Conservation (phyloP, 1,140 invertebrate genomes). For the Sarcophaga bullata region DNA sequence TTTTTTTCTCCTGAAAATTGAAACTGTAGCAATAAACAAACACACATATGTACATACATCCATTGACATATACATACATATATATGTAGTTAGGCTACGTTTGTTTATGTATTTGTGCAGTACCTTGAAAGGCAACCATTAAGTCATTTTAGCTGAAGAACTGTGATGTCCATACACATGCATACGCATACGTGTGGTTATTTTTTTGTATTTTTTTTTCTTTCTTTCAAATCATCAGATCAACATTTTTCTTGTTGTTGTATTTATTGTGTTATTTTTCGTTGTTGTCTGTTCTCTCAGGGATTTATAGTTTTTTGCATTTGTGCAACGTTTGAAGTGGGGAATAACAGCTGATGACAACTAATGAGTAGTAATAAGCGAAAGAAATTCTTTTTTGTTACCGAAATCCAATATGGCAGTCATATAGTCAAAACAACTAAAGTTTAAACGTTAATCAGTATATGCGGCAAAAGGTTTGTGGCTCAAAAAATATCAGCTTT, state of each 20-base stretch:
- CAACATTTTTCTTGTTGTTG: neutral
- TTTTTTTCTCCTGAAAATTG: conserved; percentile 1
- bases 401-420: no score
- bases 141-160: neutral
- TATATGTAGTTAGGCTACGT: neutral
- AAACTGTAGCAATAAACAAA: neutral
- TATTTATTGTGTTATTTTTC: neutral
- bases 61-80: neutral
- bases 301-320: no score
- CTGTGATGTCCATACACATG: neutral
- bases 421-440: no score
- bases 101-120: neutral
- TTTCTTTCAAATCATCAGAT: conserved; percentile 15
- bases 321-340: no score
- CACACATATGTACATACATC: neutral
- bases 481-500: no score
- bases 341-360: no score
- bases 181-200: no score
- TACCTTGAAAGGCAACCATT: conserved; percentile 1
- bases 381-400: no score
- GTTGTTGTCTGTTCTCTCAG: no score
- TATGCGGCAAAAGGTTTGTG: no score
- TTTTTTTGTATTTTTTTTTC: neutral
- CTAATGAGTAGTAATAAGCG: no score
- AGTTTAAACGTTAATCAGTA: no score